A percentile compares a stretch with the other conserved stretches of the same genome.
These are phyloP conservation scores for Tillus elongatus DNA, from an alignment of 2,888 invertebrate genomes.

Conservation along the genomic window DNA sequence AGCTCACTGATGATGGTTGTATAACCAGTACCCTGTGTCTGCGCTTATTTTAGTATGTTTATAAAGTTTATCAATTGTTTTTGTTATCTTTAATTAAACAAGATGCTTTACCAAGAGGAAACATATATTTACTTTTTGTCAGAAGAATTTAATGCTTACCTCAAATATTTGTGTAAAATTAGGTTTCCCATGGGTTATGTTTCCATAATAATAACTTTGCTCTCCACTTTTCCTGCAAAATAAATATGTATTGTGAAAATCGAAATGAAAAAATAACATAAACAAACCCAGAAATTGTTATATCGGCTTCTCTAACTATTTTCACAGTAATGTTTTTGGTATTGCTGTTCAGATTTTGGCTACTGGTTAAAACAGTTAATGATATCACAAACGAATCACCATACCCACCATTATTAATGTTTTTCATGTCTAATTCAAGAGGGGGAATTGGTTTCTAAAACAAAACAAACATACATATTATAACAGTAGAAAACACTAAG, in stretches of 20 bases:
- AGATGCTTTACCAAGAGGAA: too few species aligned
- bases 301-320: conserved; percentile 34
- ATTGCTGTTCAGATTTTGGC: conserved; percentile 31
- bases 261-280: not conserved
- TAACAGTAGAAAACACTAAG: too few species aligned
- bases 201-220: conserved; percentile 32
- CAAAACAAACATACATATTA: too few species aligned
- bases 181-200: conserved; percentile 24
- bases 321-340: conserved; percentile 26
- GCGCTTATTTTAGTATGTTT: too few species aligned
- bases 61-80: too few species aligned
- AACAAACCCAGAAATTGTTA: conserved; percentile 39
- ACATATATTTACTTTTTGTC: too few species aligned
- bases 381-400: conserved; percentile 25
- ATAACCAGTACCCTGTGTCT: too few species aligned
- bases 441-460: conserved; percentile 25
- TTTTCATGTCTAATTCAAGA: conserved; percentile 32
- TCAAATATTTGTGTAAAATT: conserved; percentile 29
- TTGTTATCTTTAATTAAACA: too few species aligned
- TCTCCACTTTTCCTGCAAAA: conserved; percentile 35
- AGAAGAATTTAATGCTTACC: too few species aligned
- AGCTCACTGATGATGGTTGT: too few species aligned
- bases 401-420: conserved; percentile 24
- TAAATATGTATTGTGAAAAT: conserved; percentile 7
- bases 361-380: conserved; percentile 34